phyloP scores from a whole-genome alignment of 2,113 vertebrate species.

The Hirundichthys speculiger region DNA sequence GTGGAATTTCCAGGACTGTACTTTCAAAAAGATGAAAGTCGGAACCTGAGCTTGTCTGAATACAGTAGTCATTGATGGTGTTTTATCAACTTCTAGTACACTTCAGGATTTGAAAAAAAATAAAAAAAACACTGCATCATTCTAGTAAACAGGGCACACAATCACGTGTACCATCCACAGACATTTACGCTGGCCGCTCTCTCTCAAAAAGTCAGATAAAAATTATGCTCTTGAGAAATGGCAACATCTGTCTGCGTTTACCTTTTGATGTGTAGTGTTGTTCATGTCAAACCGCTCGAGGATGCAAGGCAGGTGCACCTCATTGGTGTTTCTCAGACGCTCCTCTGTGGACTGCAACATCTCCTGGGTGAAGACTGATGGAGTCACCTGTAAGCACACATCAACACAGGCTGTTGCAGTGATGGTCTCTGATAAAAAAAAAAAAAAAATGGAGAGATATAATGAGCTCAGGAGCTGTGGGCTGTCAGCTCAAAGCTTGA shows the following conservation, averaged over 20 bases:
- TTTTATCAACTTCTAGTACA: not conserved
- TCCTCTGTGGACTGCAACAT: slow-evolving; percentile 86
- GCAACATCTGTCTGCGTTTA: slow-evolving; percentile 55
- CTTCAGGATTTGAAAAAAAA: not conserved
- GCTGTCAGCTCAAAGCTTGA: slow-evolving; percentile 8
- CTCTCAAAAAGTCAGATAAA: not conserved
- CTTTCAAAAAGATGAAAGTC: not conserved
- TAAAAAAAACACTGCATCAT: not conserved
- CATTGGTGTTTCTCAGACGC: slow-evolving; percentile 72
- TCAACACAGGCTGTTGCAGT: not conserved
- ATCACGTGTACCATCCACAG: not conserved
- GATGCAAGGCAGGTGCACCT: slow-evolving; percentile 76
- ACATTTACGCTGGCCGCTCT: not conserved
- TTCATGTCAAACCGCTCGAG: slow-evolving; percentile 83
- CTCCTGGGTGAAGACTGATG: slow-evolving; percentile 87
- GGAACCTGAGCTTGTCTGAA: not conserved
- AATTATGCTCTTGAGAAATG: not conserved
- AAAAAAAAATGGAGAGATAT: slow-evolving; percentile 12
- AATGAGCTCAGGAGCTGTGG: slow-evolving; percentile 19
- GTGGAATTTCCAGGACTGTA: not conserved
- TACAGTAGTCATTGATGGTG: not conserved
- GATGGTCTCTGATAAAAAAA: not conserved
- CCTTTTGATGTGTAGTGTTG: slow-evolving; percentile 84
- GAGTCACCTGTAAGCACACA: slow-evolving; percentile 83
- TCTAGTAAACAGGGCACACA: not conserved